Percentiles rank a stretch among this genome's conserved stretches.
Conservation (phyloP, 2,888 invertebrate genomes). For the Drosophila neoperkinsi region DNA sequence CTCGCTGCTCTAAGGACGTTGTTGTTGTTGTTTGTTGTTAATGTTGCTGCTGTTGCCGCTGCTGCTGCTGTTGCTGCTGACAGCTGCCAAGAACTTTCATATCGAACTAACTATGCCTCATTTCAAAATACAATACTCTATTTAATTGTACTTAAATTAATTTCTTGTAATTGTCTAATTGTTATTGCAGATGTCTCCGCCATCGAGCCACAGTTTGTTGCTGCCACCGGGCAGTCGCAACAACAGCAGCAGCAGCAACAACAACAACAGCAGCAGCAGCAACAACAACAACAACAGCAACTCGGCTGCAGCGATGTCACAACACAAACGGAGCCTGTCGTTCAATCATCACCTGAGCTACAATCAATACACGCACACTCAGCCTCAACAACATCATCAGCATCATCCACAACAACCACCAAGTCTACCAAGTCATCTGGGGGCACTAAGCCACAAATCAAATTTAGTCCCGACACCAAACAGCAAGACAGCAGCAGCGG, state of each 20-base stretch:
- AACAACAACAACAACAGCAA: slow-evolving; percentile 52
- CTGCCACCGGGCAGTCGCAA: slow-evolving; percentile 68
- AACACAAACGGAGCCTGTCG: slow-evolving; percentile 89
- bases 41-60: slow-evolving; percentile 22
- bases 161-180: not conserved
- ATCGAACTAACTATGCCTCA: slow-evolving; percentile 47
- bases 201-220: slow-evolving; percentile 82
- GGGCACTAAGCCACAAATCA: slow-evolving; percentile 84
- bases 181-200: slow-evolving; percentile 88
- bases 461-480: slow-evolving; percentile 86
- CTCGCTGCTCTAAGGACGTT: slow-evolving; percentile 59
- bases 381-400: slow-evolving; percentile 86
- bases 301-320: slow-evolving; percentile 85
- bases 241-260: slow-evolving; percentile 54
- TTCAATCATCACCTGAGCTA: slow-evolving; percentile 90
- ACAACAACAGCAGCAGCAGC: slow-evolving; percentile 44
- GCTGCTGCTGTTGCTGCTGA: slow-evolving; percentile 31
- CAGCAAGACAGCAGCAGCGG: slow-evolving; percentile 86
- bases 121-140: slow-evolving; percentile 4
- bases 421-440: slow-evolving; percentile 88
- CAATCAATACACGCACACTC: slow-evolving; percentile 87
- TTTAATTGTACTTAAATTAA: slow-evolving; percentile 20
- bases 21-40: slow-evolving; percentile 49
- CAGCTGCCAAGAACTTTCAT: slow-evolving; percentile 57
- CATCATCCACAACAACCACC: slow-evolving; percentile 86